Evolutionary conservation across 2,888 invertebrate species (phyloP).

Genomic region (Antheraea assamensis): DNA sequence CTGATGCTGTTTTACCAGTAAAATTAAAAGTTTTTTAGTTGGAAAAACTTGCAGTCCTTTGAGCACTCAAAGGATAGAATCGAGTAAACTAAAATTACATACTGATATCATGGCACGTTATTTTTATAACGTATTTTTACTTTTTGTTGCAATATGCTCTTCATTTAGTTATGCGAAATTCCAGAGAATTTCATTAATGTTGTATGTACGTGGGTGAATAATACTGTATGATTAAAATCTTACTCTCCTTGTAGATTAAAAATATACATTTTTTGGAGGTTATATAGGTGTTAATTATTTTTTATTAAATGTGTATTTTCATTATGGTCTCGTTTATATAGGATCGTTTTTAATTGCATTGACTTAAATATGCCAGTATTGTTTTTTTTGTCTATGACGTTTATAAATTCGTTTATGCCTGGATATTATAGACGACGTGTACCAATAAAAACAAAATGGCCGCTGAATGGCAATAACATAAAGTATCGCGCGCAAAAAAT

Average conservation of each 20-base stretch:
- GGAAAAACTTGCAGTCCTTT: neutral
- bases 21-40: neutral
- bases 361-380: too few species aligned
- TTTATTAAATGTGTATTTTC: too few species aligned
- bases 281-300: too few species aligned
- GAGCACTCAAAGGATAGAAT: neutral
- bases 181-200: neutral
- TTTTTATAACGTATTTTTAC: neutral
- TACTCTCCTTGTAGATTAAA: too few species aligned
- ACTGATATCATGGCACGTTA: neutral
- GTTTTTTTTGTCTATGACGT: neutral
- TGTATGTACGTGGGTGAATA: too few species aligned
- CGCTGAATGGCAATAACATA: neutral
- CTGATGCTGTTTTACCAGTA: slow-evolving; percentile 14
- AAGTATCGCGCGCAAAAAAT: neutral
- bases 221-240: too few species aligned
- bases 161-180: neutral
- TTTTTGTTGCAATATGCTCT: neutral
- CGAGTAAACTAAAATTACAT: neutral
- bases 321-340: too few species aligned
- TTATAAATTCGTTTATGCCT: neutral
- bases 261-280: too few species aligned
- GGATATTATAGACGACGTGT: neutral
- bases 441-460: neutral
- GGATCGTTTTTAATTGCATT: too few species aligned